Evolutionary conservation across 2,888 invertebrate species (phyloP).

Genomic region (Druceiella hillmani): DNA sequence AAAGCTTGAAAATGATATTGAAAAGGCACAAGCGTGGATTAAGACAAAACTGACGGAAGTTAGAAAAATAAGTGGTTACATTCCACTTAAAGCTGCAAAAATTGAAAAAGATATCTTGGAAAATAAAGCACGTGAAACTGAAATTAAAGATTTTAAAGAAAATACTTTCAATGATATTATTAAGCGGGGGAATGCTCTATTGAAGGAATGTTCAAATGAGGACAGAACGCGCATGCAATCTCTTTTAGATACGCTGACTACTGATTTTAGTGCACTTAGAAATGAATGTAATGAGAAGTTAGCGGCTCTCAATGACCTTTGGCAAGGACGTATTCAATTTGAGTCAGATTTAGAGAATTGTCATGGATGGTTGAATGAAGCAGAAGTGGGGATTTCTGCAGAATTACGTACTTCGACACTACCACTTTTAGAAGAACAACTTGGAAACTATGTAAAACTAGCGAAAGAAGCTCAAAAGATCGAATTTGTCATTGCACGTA

Average conservation of each 20-base stretch:
- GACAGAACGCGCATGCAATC: constrained; percentile 61
- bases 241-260: constrained; percentile 61
- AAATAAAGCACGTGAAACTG: constrained; percentile 68
- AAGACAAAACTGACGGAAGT: constrained; percentile 70
- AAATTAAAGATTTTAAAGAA: constrained; percentile 73
- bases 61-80: constrained; percentile 67
- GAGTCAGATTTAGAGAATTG: constrained; percentile 77
- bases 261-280: constrained; percentile 66
- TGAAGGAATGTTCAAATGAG: constrained; percentile 75
- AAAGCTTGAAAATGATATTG: constrained; percentile 72
- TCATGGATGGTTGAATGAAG: constrained; percentile 85
- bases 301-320: constrained; percentile 62
- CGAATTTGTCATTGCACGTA: constrained; percentile 65
- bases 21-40: constrained; percentile 76
- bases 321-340: constrained; percentile 74
- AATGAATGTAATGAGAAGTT: constrained; percentile 69
- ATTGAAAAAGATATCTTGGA: constrained; percentile 78
- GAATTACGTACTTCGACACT: constrained; percentile 76
- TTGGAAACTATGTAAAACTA: constrained; percentile 78
- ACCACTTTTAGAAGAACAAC: constrained; percentile 80
- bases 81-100: constrained; percentile 72
- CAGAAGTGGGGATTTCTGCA: constrained; percentile 78
- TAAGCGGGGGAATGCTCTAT: constrained; percentile 69
- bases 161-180: constrained; percentile 68
- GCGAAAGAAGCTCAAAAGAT: constrained; percentile 68